Base-by-base conservation (phyloP, 1,140 invertebrate species). In the Drosophila trapezifrons region DNA sequence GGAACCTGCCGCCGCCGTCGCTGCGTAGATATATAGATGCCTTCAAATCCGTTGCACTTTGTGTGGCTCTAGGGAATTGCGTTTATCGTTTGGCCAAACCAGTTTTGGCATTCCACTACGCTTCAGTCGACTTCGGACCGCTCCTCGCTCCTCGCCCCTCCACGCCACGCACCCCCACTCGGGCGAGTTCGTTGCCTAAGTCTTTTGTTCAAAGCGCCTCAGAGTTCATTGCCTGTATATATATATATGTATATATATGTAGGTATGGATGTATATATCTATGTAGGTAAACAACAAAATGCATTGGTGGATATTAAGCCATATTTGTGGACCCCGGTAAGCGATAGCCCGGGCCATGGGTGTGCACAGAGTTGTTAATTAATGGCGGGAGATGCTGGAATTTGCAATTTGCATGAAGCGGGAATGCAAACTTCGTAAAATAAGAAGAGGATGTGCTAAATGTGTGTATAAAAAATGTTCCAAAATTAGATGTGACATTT, bases 131-230 rank as follows among this genome's bases (percentile, higher is more conserved):
- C 27, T 27, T 27, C 47, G 27, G n/a, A n/a, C 25, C 25, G 25
- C 25, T 27, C 25, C 3, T 17, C 13, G 17, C 27, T 52, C 1
- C 12, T 3, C 49, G 17, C 49, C n/a, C 56, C 51, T 8, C 13
- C 13, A 6, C 13, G 18, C 18, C 13, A 54, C 32, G 9, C 51
- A 37, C 51, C 55, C 42, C 54, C 38, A 65, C 35, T 10, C 9
- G 42, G 8, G 12, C 79, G 63, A 81, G 85, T 90, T 90, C 78
- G 85, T 79, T 90, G 81, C 78, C 79, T 90, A 90, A 90, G 85
- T 90, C 85, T 90, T 90, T 90, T 85, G 85, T 90, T 90, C 66
- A 37, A 57, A 58, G 45, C 51, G 52, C 54, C 81, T 70, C 71
- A 78, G 79, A 87, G 83, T 87, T 87, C 83, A 89, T 80, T 87